Evolutionary conservation across 2,888 invertebrate species (phyloP).

Genomic region (Idaea aversata): DNA sequence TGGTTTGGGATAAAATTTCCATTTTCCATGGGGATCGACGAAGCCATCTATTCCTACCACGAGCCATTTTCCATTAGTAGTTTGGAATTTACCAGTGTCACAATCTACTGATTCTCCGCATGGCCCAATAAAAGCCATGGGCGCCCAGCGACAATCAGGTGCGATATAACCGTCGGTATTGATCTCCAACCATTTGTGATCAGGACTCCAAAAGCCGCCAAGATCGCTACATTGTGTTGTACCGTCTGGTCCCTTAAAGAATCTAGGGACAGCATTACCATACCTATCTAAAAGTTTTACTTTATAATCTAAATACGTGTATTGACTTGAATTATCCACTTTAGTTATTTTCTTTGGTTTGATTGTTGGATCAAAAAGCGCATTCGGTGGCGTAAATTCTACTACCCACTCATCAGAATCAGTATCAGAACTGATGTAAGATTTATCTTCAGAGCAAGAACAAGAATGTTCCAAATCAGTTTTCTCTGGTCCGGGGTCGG

Average conservation of each 20-base stretch:
- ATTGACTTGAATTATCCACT: constrained; percentile 53
- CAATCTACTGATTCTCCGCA: constrained; percentile 58
- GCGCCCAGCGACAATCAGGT: constrained; percentile 67
- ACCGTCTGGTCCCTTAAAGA: constrained; percentile 69
- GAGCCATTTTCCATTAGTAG: constrained; percentile 51
- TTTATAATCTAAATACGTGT: constrained; percentile 64
- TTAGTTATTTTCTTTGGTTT: constrained; percentile 52
- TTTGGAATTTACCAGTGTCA: constrained; percentile 62
- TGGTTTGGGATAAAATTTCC: constrained; percentile 54
- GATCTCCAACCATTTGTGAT: constrained; percentile 66
- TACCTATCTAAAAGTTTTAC: constrained; percentile 60
- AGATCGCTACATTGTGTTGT: constrained; percentile 68
- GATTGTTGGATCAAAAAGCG: constrained; percentile 54
- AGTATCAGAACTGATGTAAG: constrained; percentile 55
- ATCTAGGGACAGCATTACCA: constrained; percentile 67
- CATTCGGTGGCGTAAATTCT: constrained; percentile 72
- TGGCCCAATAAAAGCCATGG: constrained; percentile 59
- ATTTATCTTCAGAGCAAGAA: constrained; percentile 54
- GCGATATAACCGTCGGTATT: constrained; percentile 65
- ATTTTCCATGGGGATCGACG: constrained; percentile 53
- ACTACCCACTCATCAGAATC: constrained; percentile 73
- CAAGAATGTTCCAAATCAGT: constrained; percentile 57
- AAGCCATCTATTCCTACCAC: constrained; percentile 67
- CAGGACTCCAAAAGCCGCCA: constrained; percentile 68
- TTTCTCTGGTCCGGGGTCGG: constrained; percentile 45